These are phyloP conservation scores for Eumeta japonica DNA, from an alignment of 1,140 invertebrate species.

Conservation along the genomic window DNA sequence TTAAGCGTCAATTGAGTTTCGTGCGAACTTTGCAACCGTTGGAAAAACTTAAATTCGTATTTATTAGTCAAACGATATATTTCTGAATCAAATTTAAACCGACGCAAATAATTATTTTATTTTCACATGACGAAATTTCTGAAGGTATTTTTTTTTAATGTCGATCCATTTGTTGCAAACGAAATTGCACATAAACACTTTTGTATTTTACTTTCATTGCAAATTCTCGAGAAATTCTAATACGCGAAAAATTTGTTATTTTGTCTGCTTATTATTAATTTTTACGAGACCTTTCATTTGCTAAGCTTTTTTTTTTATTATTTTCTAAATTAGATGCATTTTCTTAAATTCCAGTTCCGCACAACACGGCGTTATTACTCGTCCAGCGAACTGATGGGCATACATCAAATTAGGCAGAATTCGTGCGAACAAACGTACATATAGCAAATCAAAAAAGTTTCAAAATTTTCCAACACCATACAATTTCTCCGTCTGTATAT, in stretches of 20 bases:
- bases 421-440: slow-evolving; percentile 77
- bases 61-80: not conserved
- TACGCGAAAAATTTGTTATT: too few species aligned
- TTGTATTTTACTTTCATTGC: slow-evolving; percentile 36
- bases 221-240: too few species aligned
- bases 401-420: slow-evolving; percentile 67
- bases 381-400: slow-evolving; percentile 61
- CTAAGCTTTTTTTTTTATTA: slow-evolving; percentile 5
- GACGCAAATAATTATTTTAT: slow-evolving; percentile 24
- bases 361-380: slow-evolving; percentile 70
- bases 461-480: too few species aligned
- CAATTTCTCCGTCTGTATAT: too few species aligned
- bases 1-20: too few species aligned
- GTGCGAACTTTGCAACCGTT: too few species aligned
- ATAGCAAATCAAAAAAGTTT: slow-evolving; percentile 61
- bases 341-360: slow-evolving; percentile 65
- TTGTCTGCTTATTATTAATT: slow-evolving; percentile 2
- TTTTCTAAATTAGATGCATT: slow-evolving; percentile 4
- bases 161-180: too few species aligned
- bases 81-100: slow-evolving; percentile 2
- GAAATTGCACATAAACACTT: slow-evolving; percentile 16
- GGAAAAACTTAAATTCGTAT: slow-evolving; percentile 10
- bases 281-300: not conserved
- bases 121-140: too few species aligned
- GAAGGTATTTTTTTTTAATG: too few species aligned